Conservation (phyloP, 2,797 vertebrate genomes). For the Anisognathus igniventris region DNA sequence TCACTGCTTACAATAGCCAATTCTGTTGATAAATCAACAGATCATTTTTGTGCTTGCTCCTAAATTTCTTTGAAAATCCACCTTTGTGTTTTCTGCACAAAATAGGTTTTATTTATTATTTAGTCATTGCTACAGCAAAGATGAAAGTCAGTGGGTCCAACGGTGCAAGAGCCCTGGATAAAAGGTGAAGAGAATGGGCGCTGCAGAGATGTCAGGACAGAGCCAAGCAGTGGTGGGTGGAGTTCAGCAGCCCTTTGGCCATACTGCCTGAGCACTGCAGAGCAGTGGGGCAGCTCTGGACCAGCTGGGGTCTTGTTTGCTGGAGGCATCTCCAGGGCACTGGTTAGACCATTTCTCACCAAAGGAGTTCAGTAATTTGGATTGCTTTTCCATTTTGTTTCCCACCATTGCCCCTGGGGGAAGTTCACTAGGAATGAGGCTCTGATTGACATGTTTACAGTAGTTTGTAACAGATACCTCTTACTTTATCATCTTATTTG, state of each 20-base stretch:
- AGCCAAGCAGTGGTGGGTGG: background rate
- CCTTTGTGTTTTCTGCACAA: background rate
- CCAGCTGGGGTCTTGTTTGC: background rate
- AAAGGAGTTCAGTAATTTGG: background rate
- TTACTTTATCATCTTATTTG: constrained; percentile 46
- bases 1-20: background rate
- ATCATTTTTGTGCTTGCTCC: background rate
- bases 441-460: constrained; percentile 14
- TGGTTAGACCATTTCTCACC: background rate
- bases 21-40: background rate
- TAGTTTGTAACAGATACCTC: constrained; percentile 49
- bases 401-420: constrained; percentile 25
- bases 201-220: background rate
- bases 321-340: background rate
- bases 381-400: constrained; percentile 14
- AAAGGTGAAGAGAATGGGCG: background rate
- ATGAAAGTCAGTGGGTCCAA: background rate
- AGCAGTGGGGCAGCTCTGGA: background rate
- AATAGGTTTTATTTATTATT: background rate
- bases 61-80: background rate
- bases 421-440: background rate
- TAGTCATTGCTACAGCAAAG: background rate
- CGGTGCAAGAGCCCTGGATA: background rate
- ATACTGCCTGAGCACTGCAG: background rate
- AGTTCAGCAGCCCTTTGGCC: background rate